phyloP scores from a whole-genome alignment of 2,113 vertebrate species.

The Nesogale talazaci region DNA sequence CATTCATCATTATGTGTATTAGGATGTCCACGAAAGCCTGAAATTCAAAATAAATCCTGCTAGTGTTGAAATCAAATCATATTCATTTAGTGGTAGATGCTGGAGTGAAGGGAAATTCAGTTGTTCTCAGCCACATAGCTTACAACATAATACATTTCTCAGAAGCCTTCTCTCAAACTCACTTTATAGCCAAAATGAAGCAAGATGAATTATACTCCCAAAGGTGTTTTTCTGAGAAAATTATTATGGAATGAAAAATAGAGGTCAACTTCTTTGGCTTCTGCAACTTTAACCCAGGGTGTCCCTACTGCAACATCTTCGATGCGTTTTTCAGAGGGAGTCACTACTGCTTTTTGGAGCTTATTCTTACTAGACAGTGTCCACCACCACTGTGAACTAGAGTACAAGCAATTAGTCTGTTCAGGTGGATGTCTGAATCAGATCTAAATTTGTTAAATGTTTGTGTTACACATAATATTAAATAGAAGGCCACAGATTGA shows the following conservation, averaged over 20 bases:
- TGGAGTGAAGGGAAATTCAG: not conserved
- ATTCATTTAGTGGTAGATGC: not conserved
- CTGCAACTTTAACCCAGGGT: not conserved
- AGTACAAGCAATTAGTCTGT: not conserved
- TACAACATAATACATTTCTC: slow-evolving; percentile 37
- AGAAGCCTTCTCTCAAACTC: slow-evolving; percentile 32
- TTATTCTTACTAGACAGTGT: not conserved
- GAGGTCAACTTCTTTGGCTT: slow-evolving; percentile 25
- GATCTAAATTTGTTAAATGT: not conserved
- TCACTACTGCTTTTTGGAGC: not conserved
- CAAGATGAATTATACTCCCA: slow-evolving; percentile 63
- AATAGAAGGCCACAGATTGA: not conserved
- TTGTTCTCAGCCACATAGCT: not conserved
- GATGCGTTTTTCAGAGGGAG: slow-evolving; percentile 40
- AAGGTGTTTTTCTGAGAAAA: slow-evolving; percentile 58
- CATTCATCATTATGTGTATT: slow-evolving; percentile 6
- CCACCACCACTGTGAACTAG: not conserved
- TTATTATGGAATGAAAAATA: slow-evolving; percentile 58
- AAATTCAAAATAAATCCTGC: not conserved
- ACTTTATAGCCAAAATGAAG: slow-evolving; percentile 36
- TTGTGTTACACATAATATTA: not conserved
- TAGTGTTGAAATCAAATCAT: not conserved
- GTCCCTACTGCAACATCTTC: not conserved
- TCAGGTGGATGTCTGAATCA: not conserved
- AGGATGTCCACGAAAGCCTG: slow-evolving; percentile 10